These are phyloP conservation scores for Taxidea taxus DNA, from an alignment of 2,113 vertebrate genomes.

Conservation along the genomic window DNA sequence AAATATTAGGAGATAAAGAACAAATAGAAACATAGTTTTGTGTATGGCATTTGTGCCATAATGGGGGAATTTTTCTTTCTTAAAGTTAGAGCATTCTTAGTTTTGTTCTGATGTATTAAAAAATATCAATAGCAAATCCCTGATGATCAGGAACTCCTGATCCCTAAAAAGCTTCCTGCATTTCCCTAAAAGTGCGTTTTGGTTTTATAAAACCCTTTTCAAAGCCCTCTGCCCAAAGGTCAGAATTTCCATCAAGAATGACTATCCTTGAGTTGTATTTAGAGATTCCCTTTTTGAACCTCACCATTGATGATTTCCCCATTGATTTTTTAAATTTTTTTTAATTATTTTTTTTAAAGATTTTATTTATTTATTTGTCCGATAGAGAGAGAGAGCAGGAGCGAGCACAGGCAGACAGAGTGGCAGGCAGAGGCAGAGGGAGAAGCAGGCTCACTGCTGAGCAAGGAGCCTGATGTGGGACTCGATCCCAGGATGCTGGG, in stretches of 20 bases:
- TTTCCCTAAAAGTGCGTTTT: constrained; percentile 7
- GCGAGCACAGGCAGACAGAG: too few species aligned
- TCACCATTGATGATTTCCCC: not conserved
- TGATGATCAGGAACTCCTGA: not conserved
- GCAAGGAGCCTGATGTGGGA: too few species aligned
- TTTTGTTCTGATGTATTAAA: constrained; percentile 33
- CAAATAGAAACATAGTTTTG: not conserved
- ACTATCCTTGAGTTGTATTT: constrained; percentile 26
- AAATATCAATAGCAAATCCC: not conserved
- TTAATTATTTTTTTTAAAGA: too few species aligned
- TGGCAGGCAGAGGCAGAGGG: too few species aligned
- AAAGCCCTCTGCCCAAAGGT: constrained; percentile 20
- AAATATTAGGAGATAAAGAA: not conserved
- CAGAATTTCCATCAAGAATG: constrained; percentile 18
- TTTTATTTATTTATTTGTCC: too few species aligned
- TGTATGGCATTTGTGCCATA: not conserved
- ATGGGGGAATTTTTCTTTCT: not conserved
- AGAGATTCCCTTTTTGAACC: constrained; percentile 27
- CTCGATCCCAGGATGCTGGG: too few species aligned
- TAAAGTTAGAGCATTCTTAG: not conserved
- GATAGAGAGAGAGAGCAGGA: too few species aligned
- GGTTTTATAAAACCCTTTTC: constrained; percentile 12
- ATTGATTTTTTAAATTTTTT: not conserved
- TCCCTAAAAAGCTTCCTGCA: not conserved
- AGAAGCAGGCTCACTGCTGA: too few species aligned